A percentile compares a stretch with the other conserved stretches of the same genome.
Evolutionary conservation across 2,113 vertebrate genomes (phyloP).

Genomic region (Corvus moneduloides): DNA sequence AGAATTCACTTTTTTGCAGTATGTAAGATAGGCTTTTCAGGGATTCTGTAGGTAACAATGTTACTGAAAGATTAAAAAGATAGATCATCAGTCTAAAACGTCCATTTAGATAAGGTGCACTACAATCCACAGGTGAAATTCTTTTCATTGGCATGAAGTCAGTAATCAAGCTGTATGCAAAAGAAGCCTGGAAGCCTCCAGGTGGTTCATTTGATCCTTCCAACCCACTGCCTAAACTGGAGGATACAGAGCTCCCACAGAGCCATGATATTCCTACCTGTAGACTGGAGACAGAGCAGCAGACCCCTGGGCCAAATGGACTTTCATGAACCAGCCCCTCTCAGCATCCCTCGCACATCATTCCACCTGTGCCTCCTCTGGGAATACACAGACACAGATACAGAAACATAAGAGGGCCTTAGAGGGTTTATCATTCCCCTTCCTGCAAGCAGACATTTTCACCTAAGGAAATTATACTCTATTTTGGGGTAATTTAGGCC

Average conservation of each 20-base stretch:
- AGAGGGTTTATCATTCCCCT: background rate
- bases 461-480: background rate
- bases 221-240: background rate
- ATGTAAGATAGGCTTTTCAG: background rate
- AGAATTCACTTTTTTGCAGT: background rate
- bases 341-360: fast-evolving
- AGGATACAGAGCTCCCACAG: background rate
- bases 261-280: background rate
- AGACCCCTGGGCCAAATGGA: background rate
- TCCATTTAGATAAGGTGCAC: background rate
- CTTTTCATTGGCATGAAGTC: background rate
- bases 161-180: background rate
- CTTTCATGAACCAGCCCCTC: background rate
- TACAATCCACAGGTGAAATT: background rate
- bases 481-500: background rate
- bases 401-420: fast-evolving
- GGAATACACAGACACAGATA: background rate
- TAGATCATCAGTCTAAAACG: background rate
- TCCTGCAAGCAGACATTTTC: background rate
- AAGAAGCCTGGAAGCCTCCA: background rate
- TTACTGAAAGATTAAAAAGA: background rate
- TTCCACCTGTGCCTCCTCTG: background rate
- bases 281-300: background rate
- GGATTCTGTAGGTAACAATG: background rate
- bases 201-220: background rate